These are phyloP conservation scores for Hycleus phaleratus DNA, from an alignment of 1,140 invertebrate species.

Conservation along the genomic window DNA sequence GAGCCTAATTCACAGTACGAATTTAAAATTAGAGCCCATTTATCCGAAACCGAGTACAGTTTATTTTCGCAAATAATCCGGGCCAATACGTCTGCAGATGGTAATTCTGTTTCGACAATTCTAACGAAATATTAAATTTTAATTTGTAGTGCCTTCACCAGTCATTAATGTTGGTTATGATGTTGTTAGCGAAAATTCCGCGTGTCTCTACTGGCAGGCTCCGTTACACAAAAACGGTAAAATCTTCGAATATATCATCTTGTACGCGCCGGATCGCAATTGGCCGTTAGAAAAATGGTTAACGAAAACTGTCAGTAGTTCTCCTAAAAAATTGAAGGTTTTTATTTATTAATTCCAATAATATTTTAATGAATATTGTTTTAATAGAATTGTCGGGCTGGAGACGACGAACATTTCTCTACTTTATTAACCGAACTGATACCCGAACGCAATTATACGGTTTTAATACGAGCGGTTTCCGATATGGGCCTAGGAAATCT, in stretches of 20 bases:
- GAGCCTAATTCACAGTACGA: conserved; percentile 54
- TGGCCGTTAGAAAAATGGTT: conserved; percentile 28
- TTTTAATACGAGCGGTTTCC: conserved; percentile 48
- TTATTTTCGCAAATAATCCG: conserved; percentile 23
- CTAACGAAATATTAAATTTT: neutral
- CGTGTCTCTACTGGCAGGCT: conserved; percentile 28
- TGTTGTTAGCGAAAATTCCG: conserved; percentile 26
- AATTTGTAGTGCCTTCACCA: conserved; percentile 29
- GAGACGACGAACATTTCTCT: conserved; percentile 16
- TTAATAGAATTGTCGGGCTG: conserved; percentile 15
- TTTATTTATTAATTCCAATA: neutral
- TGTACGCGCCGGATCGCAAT: conserved; percentile 28
- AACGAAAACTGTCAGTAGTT: conserved; percentile 14
- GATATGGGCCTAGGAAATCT: conserved; percentile 46
- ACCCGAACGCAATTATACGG: conserved; percentile 45
- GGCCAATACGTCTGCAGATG: conserved; percentile 22
- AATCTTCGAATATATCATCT: conserved; percentile 27
- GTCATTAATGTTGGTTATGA: conserved; percentile 28
- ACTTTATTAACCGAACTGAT: conserved; percentile 41
- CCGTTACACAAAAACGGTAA: conserved; percentile 26
- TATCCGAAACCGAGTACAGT: conserved; percentile 1
- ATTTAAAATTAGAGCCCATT: conserved; percentile 47
- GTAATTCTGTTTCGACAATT: conserved; percentile 12
- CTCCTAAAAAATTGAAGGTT: conserved; percentile 1
- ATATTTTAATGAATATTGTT: neutral